phyloP scores from a whole-genome alignment of 2,888 invertebrate species.

The Stegana nigrithorax region DNA sequence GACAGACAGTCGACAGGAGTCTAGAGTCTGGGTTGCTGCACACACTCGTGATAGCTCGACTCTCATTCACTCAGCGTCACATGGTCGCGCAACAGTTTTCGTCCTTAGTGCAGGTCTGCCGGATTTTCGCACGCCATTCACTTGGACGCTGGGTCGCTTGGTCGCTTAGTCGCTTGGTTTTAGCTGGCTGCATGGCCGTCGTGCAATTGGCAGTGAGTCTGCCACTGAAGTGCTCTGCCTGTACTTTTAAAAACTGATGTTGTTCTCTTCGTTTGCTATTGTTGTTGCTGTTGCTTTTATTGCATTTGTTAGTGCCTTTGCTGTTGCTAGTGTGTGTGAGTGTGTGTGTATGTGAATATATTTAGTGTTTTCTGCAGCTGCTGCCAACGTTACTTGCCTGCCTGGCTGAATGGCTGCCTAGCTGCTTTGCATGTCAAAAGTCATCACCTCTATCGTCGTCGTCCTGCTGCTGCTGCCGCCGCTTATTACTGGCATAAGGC shows the following conservation, averaged over 20 bases:
- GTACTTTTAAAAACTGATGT: neutral
- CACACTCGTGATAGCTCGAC: too few species aligned
- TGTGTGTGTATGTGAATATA: neutral
- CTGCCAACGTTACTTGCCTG: constrained; percentile 22
- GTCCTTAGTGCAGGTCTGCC: constrained; percentile 4
- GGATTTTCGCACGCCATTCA: constrained; percentile 1
- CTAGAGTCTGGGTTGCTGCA: too few species aligned
- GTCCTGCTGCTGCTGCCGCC: neutral
- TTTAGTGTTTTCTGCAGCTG: neutral
- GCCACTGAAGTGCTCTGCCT: constrained; percentile 14
- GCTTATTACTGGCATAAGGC: constrained; percentile 18
- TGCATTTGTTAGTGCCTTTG: neutral
- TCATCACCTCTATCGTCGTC: constrained; percentile 52
- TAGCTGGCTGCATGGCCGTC: neutral
- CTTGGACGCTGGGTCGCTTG: neutral
- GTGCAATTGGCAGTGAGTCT: neutral
- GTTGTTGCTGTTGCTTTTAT: constrained; percentile 1
- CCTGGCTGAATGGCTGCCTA: too few species aligned
- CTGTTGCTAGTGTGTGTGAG: neutral
- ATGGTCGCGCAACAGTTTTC: constrained; percentile 8
- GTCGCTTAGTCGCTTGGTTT: too few species aligned
- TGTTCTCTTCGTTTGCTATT: neutral
- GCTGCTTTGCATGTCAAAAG: constrained; percentile 55
- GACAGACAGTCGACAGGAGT: too few species aligned
- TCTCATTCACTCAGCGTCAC: neutral